phyloP scores from a whole-genome alignment of 2,797 vertebrate genomes.

The Xerus rutilus region DNA sequence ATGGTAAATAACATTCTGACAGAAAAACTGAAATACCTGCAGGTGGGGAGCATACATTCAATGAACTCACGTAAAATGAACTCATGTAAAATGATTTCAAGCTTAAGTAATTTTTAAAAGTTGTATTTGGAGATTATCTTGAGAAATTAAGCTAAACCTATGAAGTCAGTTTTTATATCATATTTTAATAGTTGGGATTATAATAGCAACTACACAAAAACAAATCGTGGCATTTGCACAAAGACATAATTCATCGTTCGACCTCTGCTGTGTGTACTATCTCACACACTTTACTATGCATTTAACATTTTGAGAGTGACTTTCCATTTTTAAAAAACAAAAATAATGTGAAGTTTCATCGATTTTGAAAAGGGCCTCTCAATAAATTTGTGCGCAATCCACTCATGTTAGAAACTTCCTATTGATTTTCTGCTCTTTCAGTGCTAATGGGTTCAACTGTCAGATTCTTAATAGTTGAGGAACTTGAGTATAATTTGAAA shows the following conservation, averaged over 20 bases:
- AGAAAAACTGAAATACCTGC: not conserved
- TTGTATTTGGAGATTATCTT: not conserved
- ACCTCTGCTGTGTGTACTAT: not conserved
- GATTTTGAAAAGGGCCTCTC: not conserved
- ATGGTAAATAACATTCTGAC: not conserved
- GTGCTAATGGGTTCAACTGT: not conserved
- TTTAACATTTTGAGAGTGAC: conserved; percentile 38
- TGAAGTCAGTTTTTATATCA: not conserved
- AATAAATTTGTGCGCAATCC: not conserved
- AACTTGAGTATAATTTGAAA: not conserved
- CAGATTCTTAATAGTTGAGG: conserved; percentile 15
- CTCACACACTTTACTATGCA: not conserved
- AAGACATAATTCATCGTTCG: not conserved
- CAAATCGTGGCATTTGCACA: not conserved
- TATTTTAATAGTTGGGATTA: not conserved
- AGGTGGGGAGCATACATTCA: not conserved
- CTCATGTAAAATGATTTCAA: not conserved
- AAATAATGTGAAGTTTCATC: not conserved
- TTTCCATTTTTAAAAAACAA: not conserved
- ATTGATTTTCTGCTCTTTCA: conserved; percentile 9
- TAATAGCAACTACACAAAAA: not conserved
- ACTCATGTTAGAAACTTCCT: not conserved
- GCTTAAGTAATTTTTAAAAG: not conserved
- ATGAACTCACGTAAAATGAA: conserved; percentile 3
- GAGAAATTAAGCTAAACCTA: not conserved